Evolutionary conservation across 2,888 invertebrate species (phyloP).

Genomic region (Lottia scabra): DNA sequence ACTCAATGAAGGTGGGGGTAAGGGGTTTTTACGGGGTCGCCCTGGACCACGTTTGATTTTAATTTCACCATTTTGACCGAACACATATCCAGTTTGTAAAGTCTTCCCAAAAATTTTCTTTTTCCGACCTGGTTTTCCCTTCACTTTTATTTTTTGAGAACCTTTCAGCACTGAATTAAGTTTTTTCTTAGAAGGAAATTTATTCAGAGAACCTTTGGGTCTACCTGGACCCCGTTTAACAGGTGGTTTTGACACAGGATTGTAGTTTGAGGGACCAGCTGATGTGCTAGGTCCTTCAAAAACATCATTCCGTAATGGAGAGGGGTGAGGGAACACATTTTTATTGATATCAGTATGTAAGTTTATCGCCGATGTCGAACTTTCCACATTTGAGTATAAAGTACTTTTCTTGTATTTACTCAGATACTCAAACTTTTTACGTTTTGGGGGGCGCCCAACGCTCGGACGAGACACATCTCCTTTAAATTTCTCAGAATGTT

Average conservation of each 20-base stretch:
- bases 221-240: constrained; percentile 32
- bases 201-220: constrained; percentile 41
- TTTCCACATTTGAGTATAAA: constrained; percentile 21
- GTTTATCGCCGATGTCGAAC: not conserved
- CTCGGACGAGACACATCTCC: constrained; percentile 13
- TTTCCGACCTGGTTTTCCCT: constrained; percentile 8
- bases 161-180: not conserved
- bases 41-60: constrained; percentile 24
- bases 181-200: constrained; percentile 15
- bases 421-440: constrained; percentile 35
- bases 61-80: not conserved
- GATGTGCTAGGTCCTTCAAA: not conserved
- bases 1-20: not conserved
- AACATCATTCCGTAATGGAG: not conserved
- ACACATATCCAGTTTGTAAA: not conserved
- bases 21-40: constrained; percentile 35
- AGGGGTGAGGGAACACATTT: not conserved
- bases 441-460: constrained; percentile 45
- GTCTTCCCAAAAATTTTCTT: not conserved
- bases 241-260: not conserved
- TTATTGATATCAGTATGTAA: not conserved
- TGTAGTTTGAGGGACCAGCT: not conserved
- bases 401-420: constrained; percentile 35
- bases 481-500: constrained; percentile 11
- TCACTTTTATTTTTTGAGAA: constrained; percentile 11